Conservation (phyloP, 2,113 vertebrate species). For the Peucedramus taeniatus region DNA sequence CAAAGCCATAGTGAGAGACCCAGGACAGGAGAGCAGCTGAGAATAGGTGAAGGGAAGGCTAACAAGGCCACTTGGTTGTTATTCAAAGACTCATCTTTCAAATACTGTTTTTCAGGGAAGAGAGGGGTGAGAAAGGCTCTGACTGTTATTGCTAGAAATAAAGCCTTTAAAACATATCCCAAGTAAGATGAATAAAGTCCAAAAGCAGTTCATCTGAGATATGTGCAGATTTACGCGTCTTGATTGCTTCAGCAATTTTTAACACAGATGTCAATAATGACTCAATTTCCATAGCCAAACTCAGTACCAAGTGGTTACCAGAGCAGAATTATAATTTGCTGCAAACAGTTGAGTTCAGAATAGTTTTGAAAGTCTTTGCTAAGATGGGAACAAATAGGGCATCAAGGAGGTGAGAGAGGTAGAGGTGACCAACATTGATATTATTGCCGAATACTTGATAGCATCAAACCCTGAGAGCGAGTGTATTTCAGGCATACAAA, state of each 20-base stretch:
- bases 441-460: not conserved
- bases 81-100: not conserved
- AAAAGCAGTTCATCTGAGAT: not conserved
- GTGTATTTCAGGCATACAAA: not conserved
- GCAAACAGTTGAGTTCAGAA: not conserved
- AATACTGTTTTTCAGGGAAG: not conserved
- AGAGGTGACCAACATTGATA: rapidly evolving
- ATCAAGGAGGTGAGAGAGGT: not conserved
- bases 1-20: not conserved
- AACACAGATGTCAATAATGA: not conserved
- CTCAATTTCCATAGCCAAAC: not conserved
- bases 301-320: not conserved
- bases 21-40: not conserved
- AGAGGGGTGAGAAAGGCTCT: not conserved
- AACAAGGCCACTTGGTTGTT: not conserved
- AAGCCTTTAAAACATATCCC: not conserved
- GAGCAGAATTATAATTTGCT: not conserved
- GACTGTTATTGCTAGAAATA: not conserved
- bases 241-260: not conserved
- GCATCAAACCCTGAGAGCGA: rapidly evolving
- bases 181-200: not conserved
- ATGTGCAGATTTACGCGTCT: not conserved
- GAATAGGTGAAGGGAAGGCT: not conserved
- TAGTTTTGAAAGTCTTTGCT: not conserved
- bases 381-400: not conserved